phyloP scores from a whole-genome alignment of 2,113 vertebrate genomes.

The Ophiodon elongatus region DNA sequence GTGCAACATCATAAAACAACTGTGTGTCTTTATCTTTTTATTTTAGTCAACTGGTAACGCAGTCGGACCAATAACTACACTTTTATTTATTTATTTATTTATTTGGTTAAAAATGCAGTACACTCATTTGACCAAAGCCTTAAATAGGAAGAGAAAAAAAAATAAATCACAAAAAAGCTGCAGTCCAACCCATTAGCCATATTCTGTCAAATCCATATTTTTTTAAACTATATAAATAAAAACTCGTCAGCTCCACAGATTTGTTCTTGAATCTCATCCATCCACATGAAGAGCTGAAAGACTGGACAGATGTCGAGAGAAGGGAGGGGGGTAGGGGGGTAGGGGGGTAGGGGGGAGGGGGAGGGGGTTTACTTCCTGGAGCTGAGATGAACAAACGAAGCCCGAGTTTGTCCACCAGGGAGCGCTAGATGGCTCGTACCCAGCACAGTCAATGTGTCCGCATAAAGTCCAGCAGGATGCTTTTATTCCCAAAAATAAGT shows the following conservation, averaged over 20 bases:
- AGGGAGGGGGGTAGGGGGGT: background rate
- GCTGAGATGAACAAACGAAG: constrained; percentile 48
- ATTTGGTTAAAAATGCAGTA: constrained; percentile 79
- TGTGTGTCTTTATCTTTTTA: background rate
- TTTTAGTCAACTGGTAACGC: constrained; percentile 36
- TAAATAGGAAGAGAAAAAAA: constrained; percentile 62
- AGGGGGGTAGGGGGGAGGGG: too few relatives aligned
- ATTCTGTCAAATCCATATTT: constrained; percentile 63
- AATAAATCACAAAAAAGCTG: constrained; percentile 76
- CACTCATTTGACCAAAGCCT: constrained; percentile 82
- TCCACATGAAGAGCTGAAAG: constrained; percentile 43
- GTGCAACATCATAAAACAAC: constrained; percentile 30
- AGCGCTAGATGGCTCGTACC: background rate
- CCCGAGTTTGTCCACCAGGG: constrained; percentile 48
- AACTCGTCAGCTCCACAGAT: constrained; percentile 33
- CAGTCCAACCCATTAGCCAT: constrained; percentile 72
- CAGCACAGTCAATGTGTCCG: background rate
- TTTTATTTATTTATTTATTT: constrained; percentile 78
- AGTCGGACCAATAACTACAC: constrained; percentile 76
- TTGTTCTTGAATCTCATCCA: constrained; percentile 27
- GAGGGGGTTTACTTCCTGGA: background rate
- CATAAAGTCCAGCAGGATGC: constrained; percentile 8
- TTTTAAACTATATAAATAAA: constrained; percentile 25
- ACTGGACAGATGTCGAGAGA: constrained; percentile 33
- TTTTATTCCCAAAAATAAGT: constrained; percentile 36